Base-by-base conservation (phyloP, 2,888 invertebrate species). In the Osedax frankpressi region DNA sequence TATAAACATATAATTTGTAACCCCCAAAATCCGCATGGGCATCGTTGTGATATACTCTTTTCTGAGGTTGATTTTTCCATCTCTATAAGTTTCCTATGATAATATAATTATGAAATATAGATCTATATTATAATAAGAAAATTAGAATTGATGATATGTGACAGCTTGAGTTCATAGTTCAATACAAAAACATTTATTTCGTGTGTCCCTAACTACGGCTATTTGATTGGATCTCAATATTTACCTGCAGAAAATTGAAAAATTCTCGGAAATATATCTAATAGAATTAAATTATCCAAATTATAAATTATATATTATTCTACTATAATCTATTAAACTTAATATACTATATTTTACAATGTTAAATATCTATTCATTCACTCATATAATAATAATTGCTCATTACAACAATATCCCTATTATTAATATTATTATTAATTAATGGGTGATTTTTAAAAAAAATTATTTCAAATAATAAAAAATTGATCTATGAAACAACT, bases 21-120 rank as follows among this genome's bases (percentile, higher is more conserved):
- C 78, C 78, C 78, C 75, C 75, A 78, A 70, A 78, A 78, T 63
- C 78, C 78, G 74, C 78, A 78, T 6, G 78, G 77, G 68, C 78
- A 78, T 30, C 76, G 27, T 19, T 75, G 75, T 26, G 77, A 73
- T 30, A 75, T 70, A 70, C 76, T 75, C 67, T 77, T 76, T 28
- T 44, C 44, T 11, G 44, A 44, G 6, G 44, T 44, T 44, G 44
- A 44, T 44, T 44, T 44, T 19, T 44, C 44, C 44, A 44, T 44
- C 6, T 44, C 19, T 44, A 44, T 44, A 19, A 11, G 19, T 44
- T 19, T 11, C 44, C 44, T 44, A 44, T 44, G 44, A 6, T 44
- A 44, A 11, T n/a, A n/a, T n/a, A n/a, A n/a, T n/a, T n/a, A n/a
- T n/a, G n/a, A 44, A 44, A 44, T 44, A 44, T 44, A 44, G 44